These are phyloP conservation scores for Hippasteria phrygiana DNA, from an alignment of 53 echinoderm and acorn worm species.

Conservation along the genomic window DNA sequence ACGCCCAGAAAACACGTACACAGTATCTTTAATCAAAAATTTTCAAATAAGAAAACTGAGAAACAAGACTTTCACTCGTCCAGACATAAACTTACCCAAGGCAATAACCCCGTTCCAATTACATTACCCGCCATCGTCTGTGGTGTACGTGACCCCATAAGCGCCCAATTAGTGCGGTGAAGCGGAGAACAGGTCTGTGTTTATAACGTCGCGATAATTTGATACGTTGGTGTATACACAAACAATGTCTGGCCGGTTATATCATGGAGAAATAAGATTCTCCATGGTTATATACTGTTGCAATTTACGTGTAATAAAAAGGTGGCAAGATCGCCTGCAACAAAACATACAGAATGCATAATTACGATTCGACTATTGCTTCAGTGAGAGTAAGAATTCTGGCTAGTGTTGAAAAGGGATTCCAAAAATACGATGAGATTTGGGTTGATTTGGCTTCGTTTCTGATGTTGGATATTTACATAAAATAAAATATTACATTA, in stretches of 20 bases:
- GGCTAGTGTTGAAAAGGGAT: too few species aligned
- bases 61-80: neutral
- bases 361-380: neutral
- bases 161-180: neutral
- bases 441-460: too few species aligned
- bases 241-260: constrained; percentile 28
- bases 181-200: constrained; percentile 12
- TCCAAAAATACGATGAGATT: too few species aligned
- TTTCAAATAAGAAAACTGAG: neutral
- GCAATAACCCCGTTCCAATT: neutral
- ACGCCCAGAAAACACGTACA: too few species aligned
- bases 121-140: neutral
- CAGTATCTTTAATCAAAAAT: neutral
- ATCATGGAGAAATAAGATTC: too few species aligned
- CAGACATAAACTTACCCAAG: neutral
- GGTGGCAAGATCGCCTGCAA: neutral
- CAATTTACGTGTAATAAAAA: neutral
- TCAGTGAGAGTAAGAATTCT: too few species aligned
- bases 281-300: too few species aligned
- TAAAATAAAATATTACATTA: too few species aligned
- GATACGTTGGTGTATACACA: constrained; percentile 28
- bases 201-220: neutral
- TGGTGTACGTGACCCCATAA: neutral
- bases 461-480: too few species aligned
- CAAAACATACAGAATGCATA: too few species aligned